phyloP scores from a whole-genome alignment of 2,797 vertebrate genomes.

The Schizothorax lantsangensis region DNA sequence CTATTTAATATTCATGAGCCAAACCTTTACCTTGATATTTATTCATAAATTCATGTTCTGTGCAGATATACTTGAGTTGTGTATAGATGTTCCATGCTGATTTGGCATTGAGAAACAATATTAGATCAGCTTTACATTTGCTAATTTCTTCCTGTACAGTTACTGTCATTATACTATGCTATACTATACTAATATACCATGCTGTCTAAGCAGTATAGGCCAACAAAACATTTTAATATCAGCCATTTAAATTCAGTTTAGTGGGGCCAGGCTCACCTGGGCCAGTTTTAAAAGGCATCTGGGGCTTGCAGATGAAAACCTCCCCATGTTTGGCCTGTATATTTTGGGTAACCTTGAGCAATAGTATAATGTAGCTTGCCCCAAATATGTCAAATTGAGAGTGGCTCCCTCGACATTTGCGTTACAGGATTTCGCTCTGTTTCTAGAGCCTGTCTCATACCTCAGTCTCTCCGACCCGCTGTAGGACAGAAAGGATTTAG shows the following conservation, averaged over 20 bases:
- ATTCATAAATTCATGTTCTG: not conserved
- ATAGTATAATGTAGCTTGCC: slow-evolving; percentile 33
- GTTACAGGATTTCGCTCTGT: slow-evolving; percentile 33
- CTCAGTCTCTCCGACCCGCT: slow-evolving; percentile 45
- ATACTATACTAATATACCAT: no score
- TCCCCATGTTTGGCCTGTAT: slow-evolving; percentile 13
- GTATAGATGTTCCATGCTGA: not conserved
- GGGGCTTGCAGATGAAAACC: slow-evolving; percentile 22
- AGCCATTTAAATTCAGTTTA: not conserved
- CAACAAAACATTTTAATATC: slow-evolving; percentile 1
- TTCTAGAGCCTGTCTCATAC: slow-evolving; percentile 23
- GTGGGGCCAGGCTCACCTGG: not conserved
- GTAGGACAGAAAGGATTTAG: slow-evolving; percentile 18
- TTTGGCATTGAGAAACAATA: not conserved
- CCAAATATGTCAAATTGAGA: slow-evolving; percentile 55
- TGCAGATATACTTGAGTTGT: slow-evolving; percentile 6
- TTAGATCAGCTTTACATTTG: not conserved
- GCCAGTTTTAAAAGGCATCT: not conserved
- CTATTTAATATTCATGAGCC: slow-evolving; percentile 3
- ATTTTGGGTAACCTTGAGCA: slow-evolving; percentile 53
- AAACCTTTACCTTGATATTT: slow-evolving; percentile 7
- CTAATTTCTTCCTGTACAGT: not conserved
- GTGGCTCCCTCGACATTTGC: slow-evolving; percentile 47
- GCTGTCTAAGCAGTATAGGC: not conserved
- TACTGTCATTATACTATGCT: no score